These are phyloP conservation scores for Hydraecia micacea DNA, from an alignment of 2,888 invertebrate genomes.

Conservation along the genomic window DNA sequence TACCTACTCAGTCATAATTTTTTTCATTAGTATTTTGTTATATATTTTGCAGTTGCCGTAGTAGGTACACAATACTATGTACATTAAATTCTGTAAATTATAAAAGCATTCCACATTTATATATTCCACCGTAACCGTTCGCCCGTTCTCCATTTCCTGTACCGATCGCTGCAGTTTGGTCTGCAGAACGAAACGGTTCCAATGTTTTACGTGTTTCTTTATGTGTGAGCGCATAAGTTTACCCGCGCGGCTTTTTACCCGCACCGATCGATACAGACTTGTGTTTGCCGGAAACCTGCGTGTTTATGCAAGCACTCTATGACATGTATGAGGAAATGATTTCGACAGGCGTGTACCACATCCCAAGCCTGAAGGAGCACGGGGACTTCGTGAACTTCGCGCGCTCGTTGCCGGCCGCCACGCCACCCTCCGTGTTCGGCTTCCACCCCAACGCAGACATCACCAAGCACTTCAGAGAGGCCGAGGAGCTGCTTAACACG, in stretches of 20 bases:
- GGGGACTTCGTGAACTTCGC: slow-evolving; percentile 93
- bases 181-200: background rate
- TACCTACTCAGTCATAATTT: background rate
- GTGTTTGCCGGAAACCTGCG: background rate
- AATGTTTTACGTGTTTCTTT: background rate
- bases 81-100: too few relatives aligned
- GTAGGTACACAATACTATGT: too few relatives aligned
- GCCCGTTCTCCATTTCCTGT: background rate
- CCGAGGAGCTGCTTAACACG: slow-evolving; percentile 93
- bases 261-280: background rate
- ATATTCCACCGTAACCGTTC: background rate
- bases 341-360: slow-evolving; percentile 91
- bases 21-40: background rate
- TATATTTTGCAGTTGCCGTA: background rate
- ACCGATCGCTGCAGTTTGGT: background rate
- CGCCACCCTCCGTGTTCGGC: slow-evolving; percentile 96
- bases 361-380: slow-evolving; percentile 93
- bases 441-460: slow-evolving; percentile 98
- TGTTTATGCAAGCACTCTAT: background rate
- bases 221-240: background rate
- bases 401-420: slow-evolving; percentile 93
- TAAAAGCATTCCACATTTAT: background rate
- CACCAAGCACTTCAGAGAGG: slow-evolving; percentile 97
- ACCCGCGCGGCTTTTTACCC: background rate
- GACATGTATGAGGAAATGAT: background rate